phyloP scores from a whole-genome alignment of 2,888 invertebrate species.

The Ecliptopera silaceata region DNA sequence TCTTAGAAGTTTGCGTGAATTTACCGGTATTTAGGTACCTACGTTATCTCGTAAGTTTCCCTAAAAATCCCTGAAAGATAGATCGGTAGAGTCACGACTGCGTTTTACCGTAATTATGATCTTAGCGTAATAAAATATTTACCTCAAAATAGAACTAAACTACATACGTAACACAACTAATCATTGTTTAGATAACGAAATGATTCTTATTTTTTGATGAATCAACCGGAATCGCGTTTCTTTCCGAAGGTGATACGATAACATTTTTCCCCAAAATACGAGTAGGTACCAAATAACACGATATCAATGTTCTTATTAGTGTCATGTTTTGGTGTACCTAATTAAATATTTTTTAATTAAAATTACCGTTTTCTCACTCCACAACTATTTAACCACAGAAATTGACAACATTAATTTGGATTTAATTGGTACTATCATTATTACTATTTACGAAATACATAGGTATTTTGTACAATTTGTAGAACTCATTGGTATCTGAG shows the following conservation, averaged over 20 bases:
- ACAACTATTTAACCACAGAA: background rate
- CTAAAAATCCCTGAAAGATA: no score
- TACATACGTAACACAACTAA: background rate
- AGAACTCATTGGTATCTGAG: no score
- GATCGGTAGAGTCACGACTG: no score
- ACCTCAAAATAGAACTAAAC: background rate
- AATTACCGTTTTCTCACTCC: background rate
- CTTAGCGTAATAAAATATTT: background rate
- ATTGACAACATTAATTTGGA: background rate
- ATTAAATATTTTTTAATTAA: no score
- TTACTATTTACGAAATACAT: background rate
- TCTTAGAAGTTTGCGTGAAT: no score
- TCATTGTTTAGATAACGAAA: constrained; percentile 44
- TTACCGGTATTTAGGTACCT: no score
- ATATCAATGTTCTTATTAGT: background rate
- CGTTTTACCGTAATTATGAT: no score
- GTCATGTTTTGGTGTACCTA: background rate
- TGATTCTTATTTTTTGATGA: constrained; percentile 47
- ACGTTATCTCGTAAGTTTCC: no score
- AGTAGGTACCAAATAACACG: no score
- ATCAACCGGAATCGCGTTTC: constrained; percentile 42
- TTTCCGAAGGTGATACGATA: background rate
- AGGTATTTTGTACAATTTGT: background rate
- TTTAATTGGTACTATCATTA: background rate
- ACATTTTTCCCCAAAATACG: background rate